Evolutionary conservation across 2,888 invertebrate genomes (phyloP).

Genomic region (Coelinius sp.): DNA sequence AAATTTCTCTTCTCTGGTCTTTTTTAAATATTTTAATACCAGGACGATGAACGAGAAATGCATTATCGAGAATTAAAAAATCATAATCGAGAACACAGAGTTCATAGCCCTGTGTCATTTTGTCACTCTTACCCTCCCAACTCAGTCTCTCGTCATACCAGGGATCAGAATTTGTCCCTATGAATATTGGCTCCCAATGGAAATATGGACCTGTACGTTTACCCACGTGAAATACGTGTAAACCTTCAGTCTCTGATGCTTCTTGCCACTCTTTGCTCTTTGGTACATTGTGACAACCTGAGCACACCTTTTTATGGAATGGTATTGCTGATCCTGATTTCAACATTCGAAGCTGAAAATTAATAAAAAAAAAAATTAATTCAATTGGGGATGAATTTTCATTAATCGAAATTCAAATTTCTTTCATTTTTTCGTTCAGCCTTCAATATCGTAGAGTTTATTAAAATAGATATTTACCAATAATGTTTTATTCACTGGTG

Average conservation of each 20-base stretch:
- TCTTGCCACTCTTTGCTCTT: slow-evolving; percentile 88
- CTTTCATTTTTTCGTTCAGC: neutral
- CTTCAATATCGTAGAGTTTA: no score
- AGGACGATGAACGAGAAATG: slow-evolving; percentile 93
- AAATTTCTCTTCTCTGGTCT: slow-evolving; percentile 82
- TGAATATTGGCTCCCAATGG: slow-evolving; percentile 95
- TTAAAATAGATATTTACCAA: slow-evolving; percentile 65
- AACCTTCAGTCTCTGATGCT: slow-evolving; percentile 78
- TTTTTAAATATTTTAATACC: slow-evolving; percentile 89
- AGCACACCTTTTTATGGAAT: slow-evolving; percentile 92
- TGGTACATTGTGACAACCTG: slow-evolving; percentile 90
- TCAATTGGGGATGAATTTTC: no score
- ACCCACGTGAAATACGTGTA: slow-evolving; percentile 88
- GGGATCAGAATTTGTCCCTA: slow-evolving; percentile 90
- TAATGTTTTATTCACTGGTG: slow-evolving; percentile 63
- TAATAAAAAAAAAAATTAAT: no score
- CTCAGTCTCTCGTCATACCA: slow-evolving; percentile 92
- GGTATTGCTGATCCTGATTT: slow-evolving; percentile 86
- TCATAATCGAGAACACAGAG: slow-evolving; percentile 93
- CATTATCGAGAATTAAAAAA: slow-evolving; percentile 93
- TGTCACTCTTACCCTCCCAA: slow-evolving; percentile 96
- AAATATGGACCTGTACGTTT: slow-evolving; percentile 84
- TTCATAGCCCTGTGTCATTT: slow-evolving; percentile 96
- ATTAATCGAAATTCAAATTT: neutral
- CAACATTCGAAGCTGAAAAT: slow-evolving; percentile 78